Percentiles rank a stretch among this genome's conserved stretches.
phyloP scores from a whole-genome alignment of 2,888 invertebrate species.

The Corbicula japonica region DNA sequence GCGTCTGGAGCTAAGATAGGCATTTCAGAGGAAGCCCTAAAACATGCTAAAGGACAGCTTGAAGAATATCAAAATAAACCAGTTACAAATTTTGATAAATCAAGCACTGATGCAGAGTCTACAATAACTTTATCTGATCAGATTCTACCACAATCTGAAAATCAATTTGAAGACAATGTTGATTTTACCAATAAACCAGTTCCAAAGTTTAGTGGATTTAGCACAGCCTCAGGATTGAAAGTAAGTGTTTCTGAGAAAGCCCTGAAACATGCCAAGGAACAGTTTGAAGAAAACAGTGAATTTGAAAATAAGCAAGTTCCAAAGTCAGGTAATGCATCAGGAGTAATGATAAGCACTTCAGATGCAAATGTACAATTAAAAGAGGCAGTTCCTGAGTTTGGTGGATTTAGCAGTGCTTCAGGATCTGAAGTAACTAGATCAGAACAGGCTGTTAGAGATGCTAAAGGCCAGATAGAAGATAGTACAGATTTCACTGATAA shows the following conservation, averaged over 20 bases:
- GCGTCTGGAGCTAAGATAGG: constrained; percentile 34
- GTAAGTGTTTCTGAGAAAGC: constrained; percentile 55
- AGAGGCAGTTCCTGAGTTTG: background rate
- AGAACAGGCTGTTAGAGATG: background rate
- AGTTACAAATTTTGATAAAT: background rate
- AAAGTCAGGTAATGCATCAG: background rate
- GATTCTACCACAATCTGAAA: background rate
- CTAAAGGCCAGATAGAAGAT: no score
- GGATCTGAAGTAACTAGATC: no score
- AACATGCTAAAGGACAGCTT: constrained; percentile 29
- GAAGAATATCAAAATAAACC: background rate
- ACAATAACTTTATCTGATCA: no score
- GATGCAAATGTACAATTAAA: no score
- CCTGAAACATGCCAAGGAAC: constrained; percentile 39
- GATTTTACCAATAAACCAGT: background rate
- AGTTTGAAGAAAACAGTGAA: background rate
- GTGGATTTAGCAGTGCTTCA: constrained; percentile 65
- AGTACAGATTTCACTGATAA: no score
- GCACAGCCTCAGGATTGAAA: constrained; percentile 69
- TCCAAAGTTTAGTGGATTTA: constrained; percentile 40
- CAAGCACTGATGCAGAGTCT: background rate
- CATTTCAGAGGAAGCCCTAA: constrained; percentile 51
- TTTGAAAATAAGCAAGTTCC: no score
- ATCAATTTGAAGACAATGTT: background rate
- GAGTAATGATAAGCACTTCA: no score